Percentiles rank a stretch among this genome's conserved stretches.
phyloP scores from a whole-genome alignment of 2,797 vertebrate species.

The Myotis myotis region DNA sequence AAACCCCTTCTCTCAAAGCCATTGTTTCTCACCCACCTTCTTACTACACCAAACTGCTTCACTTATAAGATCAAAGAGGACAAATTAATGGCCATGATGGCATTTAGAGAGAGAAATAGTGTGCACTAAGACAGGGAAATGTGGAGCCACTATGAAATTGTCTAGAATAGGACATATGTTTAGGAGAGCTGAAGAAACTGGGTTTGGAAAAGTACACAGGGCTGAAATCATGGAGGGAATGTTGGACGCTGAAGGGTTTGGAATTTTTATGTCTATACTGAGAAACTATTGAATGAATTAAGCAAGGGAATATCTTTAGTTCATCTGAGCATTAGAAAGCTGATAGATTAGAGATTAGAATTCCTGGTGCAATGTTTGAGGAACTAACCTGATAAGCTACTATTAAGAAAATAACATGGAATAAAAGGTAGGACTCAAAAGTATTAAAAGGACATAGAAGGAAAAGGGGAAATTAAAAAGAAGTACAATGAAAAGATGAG shows the following conservation, averaged over 20 bases:
- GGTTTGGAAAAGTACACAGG: neutral
- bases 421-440: neutral
- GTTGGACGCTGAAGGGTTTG: neutral
- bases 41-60: neutral
- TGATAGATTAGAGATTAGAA: neutral
- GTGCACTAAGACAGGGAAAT: neutral
- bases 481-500: neutral
- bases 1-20: neutral
- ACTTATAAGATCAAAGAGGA: neutral
- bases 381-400: neutral
- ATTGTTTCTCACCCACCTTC: neutral
- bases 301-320: neutral
- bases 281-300: neutral
- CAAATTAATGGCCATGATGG: neutral
- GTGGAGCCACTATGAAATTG: neutral
- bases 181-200: neutral
- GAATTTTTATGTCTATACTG: neutral
- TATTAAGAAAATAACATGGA: neutral
- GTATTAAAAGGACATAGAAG: neutral
- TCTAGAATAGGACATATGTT: accelerated
- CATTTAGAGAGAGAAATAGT: neutral
- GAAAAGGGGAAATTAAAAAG: neutral
- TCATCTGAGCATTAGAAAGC: neutral
- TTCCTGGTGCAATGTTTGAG: neutral
- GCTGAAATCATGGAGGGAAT: neutral